Evolutionary conservation across 2,113 vertebrate genomes (phyloP).

Genomic region (Anhinga anhinga): DNA sequence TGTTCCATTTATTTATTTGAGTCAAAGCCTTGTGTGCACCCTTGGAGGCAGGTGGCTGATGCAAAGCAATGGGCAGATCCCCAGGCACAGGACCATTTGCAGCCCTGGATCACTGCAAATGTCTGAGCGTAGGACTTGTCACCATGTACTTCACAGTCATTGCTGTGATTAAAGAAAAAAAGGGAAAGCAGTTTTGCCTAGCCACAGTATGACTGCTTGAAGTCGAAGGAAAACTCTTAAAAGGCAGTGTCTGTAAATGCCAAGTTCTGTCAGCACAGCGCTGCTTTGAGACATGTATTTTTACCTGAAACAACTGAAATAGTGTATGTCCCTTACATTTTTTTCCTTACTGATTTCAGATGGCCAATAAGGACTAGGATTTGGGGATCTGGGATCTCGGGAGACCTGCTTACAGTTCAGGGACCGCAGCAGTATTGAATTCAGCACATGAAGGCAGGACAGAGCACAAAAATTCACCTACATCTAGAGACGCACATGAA

Average conservation of each 20-base stretch:
- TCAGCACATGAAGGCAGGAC: not conserved
- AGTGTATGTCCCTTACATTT: not conserved
- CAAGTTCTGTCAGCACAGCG: not conserved
- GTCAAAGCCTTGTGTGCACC: not conserved
- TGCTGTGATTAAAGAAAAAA: not conserved
- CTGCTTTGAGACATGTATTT: not conserved
- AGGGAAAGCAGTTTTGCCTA: not conserved
- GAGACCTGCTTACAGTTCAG: not conserved
- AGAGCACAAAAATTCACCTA: not conserved
- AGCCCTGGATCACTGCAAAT: not conserved
- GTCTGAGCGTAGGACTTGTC: rapidly evolving
- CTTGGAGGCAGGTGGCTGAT: not conserved
- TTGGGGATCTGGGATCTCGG: not conserved
- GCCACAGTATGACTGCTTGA: not conserved
- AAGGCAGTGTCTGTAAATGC: not conserved
- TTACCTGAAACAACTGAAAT: not conserved
- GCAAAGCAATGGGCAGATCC: not conserved
- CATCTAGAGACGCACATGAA: not conserved
- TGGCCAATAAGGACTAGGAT: not conserved
- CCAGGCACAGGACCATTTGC: not conserved
- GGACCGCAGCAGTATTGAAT: not conserved
- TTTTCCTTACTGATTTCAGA: not conserved
- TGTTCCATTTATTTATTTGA: not conserved
- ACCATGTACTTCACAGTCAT: not conserved
- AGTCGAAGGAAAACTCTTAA: not conserved